phyloP scores from a whole-genome alignment of 2,797 vertebrate species.

The Carcharodon carcharias region DNA sequence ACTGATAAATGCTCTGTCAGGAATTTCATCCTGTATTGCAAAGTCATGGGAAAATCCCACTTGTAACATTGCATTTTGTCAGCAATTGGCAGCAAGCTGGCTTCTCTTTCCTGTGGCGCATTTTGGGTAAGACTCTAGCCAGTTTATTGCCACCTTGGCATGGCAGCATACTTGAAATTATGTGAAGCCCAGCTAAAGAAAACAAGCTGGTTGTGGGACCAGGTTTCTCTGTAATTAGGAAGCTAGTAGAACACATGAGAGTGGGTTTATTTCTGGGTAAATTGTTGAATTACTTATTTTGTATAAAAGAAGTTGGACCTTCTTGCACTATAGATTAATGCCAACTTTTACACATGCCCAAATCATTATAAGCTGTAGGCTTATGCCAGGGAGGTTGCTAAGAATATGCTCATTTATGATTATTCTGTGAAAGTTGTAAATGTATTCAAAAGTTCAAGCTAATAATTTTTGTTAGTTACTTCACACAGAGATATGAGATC shows the following conservation, averaged over 20 bases:
- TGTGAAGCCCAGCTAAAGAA: too few relatives aligned
- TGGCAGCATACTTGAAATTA: not conserved
- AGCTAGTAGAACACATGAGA: not conserved
- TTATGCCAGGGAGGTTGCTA: not conserved
- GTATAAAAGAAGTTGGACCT: not conserved
- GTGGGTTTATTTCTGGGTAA: not conserved
- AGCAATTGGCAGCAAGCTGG: not conserved
- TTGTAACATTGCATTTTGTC: conserved; percentile 1
- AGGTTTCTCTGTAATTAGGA: not conserved
- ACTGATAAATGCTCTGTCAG: not conserved
- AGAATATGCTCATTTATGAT: not conserved
- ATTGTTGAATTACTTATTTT: not conserved
- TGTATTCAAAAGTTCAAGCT: not conserved
- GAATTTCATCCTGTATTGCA: not conserved
- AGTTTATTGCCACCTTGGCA: not conserved
- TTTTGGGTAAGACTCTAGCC: not conserved
- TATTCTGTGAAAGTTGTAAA: not conserved
- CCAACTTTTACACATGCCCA: not conserved
- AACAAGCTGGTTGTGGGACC: not conserved
- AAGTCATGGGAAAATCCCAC: not conserved
- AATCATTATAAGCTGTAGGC: not conserved
- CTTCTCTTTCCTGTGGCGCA: not conserved
- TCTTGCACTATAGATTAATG: not conserved
- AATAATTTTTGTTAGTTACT: not conserved
- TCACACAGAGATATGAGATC: not conserved